These are phyloP conservation scores for Nephrotoma appendiculata DNA, from an alignment of 2,888 invertebrate species.

Conservation along the genomic window DNA sequence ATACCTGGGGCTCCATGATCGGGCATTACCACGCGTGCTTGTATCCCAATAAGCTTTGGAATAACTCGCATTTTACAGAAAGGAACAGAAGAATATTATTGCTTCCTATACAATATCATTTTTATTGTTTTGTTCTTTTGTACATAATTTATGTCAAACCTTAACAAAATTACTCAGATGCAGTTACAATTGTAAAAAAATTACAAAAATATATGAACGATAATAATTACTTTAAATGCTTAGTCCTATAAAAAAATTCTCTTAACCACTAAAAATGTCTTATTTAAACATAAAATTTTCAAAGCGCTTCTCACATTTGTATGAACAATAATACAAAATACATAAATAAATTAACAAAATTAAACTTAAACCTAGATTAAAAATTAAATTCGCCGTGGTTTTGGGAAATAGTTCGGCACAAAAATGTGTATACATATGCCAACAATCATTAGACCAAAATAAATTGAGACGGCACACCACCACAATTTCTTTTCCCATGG, in stretches of 20 bases:
- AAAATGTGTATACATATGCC: constrained; percentile 61
- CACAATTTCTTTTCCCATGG: constrained; percentile 70
- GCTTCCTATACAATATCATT: not conserved
- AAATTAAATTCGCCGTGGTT: not conserved
- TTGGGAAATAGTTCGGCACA: constrained; percentile 40
- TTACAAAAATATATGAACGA: not conserved
- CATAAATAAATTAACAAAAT: not conserved
- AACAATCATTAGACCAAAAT: constrained; percentile 53
- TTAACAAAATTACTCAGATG: not conserved
- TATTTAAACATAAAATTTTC: not conserved
- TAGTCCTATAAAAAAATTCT: not conserved
- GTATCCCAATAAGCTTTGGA: too few species aligned
- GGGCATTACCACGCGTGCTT: too few species aligned
- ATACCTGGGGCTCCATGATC: too few species aligned
- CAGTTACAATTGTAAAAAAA: not conserved
- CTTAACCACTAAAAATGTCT: not conserved
- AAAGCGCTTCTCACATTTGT: not conserved
- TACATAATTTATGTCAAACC: not conserved
- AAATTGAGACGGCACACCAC: constrained; percentile 65
- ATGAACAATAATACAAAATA: not conserved
- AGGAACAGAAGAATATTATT: too few species aligned
- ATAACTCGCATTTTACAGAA: too few species aligned
- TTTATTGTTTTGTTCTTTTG: not conserved
- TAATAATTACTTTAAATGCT: not conserved
- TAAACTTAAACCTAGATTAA: not conserved